phyloP scores from a whole-genome alignment of 2,113 vertebrate species.

The Sula dactylatra region DNA sequence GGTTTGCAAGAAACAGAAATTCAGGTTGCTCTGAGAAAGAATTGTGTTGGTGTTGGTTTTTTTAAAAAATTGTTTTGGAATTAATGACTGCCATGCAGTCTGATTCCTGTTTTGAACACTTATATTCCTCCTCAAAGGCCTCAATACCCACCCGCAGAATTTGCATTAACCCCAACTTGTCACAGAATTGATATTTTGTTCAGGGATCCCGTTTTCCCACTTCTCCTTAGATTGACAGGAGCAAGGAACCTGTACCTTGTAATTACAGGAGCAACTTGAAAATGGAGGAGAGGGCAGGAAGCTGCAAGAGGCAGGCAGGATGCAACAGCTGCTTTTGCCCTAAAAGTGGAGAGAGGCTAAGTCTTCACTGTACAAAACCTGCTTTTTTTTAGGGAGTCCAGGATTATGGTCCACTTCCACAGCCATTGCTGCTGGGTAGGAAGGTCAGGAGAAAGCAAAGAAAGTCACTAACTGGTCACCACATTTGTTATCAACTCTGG shows the following conservation, averaged over 20 bases:
- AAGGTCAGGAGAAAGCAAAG: not conserved
- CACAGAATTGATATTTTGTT: not conserved
- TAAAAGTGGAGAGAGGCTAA: not conserved
- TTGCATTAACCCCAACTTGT: not conserved
- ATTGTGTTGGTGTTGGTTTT: not conserved
- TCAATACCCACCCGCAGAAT: not conserved
- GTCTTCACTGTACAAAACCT: not conserved
- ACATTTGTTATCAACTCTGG: not conserved
- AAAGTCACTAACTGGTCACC: not conserved
- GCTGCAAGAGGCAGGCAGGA: not conserved
- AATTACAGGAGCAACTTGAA: not conserved
- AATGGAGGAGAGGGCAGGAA: not conserved
- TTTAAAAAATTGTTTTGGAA: not conserved
- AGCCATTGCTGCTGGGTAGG: not conserved
- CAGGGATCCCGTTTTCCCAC: not conserved
- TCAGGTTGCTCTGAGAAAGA: not conserved
- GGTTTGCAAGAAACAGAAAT: not conserved
- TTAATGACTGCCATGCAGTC: not conserved
- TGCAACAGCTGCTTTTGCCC: not conserved
- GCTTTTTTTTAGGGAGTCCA: not conserved
- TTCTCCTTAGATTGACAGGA: not conserved
- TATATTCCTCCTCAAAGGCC: not conserved
- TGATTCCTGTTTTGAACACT: not conserved
- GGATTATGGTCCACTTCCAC: not conserved
- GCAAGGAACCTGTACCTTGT: not conserved